A percentile compares a stretch with the other conserved stretches of the same genome.
These are phyloP conservation scores for Chrysodeixis includens DNA, from an alignment of 2,888 invertebrate genomes.

Conservation along the genomic window DNA sequence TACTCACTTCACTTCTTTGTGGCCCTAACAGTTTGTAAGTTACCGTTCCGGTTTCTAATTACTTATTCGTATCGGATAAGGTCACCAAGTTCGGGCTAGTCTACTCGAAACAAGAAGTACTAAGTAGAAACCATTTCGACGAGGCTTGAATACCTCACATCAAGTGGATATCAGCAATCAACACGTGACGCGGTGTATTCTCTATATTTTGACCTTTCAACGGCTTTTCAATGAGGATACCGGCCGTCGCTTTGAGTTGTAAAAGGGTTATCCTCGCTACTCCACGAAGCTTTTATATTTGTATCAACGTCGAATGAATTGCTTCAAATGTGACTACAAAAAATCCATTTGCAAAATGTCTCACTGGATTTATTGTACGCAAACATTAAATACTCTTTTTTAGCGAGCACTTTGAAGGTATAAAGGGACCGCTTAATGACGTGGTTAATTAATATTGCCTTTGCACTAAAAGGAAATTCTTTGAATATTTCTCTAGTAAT, in stretches of 20 bases:
- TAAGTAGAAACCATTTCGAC: background rate
- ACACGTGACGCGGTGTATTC: slow-evolving; percentile 59
- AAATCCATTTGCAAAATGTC: slow-evolving; percentile 77
- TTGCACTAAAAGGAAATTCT: slow-evolving; percentile 40
- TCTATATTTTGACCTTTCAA: slow-evolving; percentile 76
- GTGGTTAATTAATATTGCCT: slow-evolving; percentile 59
- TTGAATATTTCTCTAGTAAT: slow-evolving; percentile 39
- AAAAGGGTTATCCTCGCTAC: slow-evolving; percentile 82
- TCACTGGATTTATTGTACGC: slow-evolving; percentile 56
- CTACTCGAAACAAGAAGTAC: background rate
- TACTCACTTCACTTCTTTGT: too few species aligned
- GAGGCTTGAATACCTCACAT: slow-evolving; percentile 1
- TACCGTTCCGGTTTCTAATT: background rate
- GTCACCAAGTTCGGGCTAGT: background rate
- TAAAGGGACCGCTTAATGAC: slow-evolving; percentile 52
- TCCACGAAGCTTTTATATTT: slow-evolving; percentile 80
- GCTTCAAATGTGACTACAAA: slow-evolving; percentile 75
- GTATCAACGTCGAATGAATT: slow-evolving; percentile 80
- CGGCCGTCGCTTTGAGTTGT: slow-evolving; percentile 74
- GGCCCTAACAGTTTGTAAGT: background rate
- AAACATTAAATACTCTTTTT: slow-evolving; percentile 58
- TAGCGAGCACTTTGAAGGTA: slow-evolving; percentile 50
- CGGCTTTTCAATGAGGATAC: slow-evolving; percentile 83
- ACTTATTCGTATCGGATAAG: background rate
- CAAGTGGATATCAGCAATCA: slow-evolving; percentile 30